Conservation (phyloP, 2,888 invertebrate genomes). For the Cartodere bifasciata region DNA sequence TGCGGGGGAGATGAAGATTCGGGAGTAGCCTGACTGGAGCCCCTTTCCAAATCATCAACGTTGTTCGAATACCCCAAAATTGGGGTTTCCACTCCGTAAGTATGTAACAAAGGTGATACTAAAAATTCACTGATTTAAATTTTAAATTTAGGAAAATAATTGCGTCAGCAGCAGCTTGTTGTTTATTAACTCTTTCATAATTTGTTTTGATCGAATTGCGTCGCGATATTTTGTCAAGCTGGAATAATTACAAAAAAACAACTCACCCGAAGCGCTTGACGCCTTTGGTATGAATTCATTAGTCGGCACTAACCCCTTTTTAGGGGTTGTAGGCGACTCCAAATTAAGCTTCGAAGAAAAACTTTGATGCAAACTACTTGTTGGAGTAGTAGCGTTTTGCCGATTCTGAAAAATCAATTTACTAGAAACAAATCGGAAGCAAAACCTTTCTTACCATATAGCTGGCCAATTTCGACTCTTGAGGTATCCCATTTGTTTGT, state of each 20-base stretch:
- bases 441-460: conserved; percentile 54
- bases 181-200: no score
- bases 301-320: conserved; percentile 40
- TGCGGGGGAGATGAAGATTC: conserved; percentile 12
- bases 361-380: conserved; percentile 25
- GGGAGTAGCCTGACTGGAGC: conserved; percentile 38
- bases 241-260: no score
- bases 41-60: conserved; percentile 29
- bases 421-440: conserved; percentile 1
- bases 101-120: conserved; percentile 33
- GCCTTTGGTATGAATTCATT: conserved; percentile 41
- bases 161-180: no score
- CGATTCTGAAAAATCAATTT: conserved; percentile 20
- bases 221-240: no score
- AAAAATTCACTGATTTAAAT: conserved; percentile 9
- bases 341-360: conserved; percentile 26
- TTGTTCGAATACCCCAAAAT: conserved; percentile 19
- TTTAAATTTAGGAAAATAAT: no score
- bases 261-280: conserved; percentile 15
- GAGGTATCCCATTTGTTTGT: conserved; percentile 61
- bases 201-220: no score
- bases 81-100: conserved; percentile 26
- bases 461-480: conserved; percentile 74
- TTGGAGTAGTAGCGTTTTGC: conserved; percentile 26
- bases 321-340: conserved; percentile 29